Evolutionary conservation across 2,888 invertebrate genomes (phyloP), one percentile per base, ranked within the genome.

Genomic region (Lysandra coridon): DNA sequence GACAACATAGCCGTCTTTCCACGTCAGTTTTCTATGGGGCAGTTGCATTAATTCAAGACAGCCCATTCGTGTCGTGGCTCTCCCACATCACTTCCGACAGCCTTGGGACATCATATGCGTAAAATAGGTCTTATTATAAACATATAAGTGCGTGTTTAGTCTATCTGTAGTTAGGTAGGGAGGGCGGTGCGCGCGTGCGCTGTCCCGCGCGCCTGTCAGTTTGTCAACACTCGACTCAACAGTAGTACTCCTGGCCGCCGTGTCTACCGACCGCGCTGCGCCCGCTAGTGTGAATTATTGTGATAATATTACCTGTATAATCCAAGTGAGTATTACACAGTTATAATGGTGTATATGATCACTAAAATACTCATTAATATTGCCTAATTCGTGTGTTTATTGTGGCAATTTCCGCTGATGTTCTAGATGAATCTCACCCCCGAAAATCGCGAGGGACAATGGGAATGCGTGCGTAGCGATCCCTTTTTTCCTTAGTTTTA

Each of bases 171-270:
- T 30, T 74, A 60, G 30, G 74, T 74, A 79, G 40, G 73, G 74
- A 79, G 79, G 79, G 79, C 73, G 79, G 74, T n/a, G 57, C 73
- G 79, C 79, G 79, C 73, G 44, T 60, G 74, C 57, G 74, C 74
- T 74, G 64, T 53, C 23, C 23, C 44, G 78, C 40, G 73, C 60
- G 74, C 60, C 69, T 78, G 30, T n/a, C 74, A 62, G 79, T 79
- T 79, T 79, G 79, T 79, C 79, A 79, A 79, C 78, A 79, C 78
- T 73, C 74, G 10, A 30, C 64, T 64, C 64, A 74, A 74, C 76
- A 53, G 49, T 75, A 23, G 33, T 53, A 37, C 33, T 69, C 69
- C 53, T 17, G 5, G 17, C 76, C 30, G 76, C 30, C 30, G 57
- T 57, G 76, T 33, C 76, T 1, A 30, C 53, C 30, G 5, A 57